Evolutionary conservation across 2,888 invertebrate genomes (phyloP).

Genomic region (Amiota communis): DNA sequence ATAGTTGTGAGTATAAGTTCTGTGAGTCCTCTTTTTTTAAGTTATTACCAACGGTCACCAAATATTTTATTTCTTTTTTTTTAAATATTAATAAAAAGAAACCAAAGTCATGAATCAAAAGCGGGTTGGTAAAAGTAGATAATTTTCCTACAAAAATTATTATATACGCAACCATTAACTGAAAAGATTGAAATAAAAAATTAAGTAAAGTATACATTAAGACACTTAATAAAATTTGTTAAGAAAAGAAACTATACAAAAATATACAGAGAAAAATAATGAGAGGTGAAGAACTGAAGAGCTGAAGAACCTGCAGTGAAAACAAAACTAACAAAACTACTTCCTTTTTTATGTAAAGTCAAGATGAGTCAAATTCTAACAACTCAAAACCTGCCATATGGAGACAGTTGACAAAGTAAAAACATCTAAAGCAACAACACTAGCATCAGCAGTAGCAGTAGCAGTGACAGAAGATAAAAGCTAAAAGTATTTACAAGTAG

Average conservation of each 20-base stretch:
- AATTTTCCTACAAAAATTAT: too few relatives aligned
- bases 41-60: background rate
- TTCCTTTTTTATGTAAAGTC: slow-evolving; percentile 21
- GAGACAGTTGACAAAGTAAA: background rate
- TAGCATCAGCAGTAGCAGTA: background rate
- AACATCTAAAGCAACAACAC: background rate
- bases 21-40: background rate
- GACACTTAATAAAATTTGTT: too few relatives aligned
- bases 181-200: too few relatives aligned
- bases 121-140: background rate
- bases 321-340: background rate
- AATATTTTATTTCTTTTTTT: background rate
- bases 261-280: background rate
- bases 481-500: background rate
- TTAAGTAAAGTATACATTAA: too few relatives aligned
- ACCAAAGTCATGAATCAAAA: background rate
- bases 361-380: slow-evolving; percentile 3
- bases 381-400: background rate
- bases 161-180: too few relatives aligned
- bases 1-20: too few relatives aligned
- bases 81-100: background rate
- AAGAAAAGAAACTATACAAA: background rate
- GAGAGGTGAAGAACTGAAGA: too few relatives aligned
- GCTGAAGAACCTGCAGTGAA: background rate
- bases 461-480: background rate